These are phyloP conservation scores for Tolmerus cingulatus DNA, from an alignment of 2,888 invertebrate species.

Conservation along the genomic window DNA sequence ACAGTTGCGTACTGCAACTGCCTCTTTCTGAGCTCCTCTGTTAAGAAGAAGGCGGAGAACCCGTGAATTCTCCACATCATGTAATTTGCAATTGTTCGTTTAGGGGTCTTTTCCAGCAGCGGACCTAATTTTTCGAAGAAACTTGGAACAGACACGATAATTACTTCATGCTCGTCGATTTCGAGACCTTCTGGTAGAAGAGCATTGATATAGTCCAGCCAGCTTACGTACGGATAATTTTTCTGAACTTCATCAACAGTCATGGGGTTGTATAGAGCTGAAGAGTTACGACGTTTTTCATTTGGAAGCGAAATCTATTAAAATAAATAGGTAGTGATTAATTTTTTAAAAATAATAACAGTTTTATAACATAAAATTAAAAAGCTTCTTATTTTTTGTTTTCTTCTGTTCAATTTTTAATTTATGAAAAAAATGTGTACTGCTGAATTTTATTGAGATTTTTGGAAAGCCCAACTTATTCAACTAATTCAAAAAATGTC, in stretches of 20 bases:
- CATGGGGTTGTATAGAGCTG: conserved; percentile 91
- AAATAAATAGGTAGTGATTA: conserved; percentile 35
- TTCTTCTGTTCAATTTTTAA: no score
- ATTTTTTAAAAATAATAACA: background rate
- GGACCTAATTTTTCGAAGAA: conserved; percentile 78
- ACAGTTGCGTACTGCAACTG: conserved; percentile 83
- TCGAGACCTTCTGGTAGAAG: conserved; percentile 73
- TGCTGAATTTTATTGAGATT: background rate
- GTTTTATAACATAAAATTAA: background rate
- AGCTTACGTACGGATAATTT: conserved; percentile 71
- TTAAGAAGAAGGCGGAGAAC: conserved; percentile 81
- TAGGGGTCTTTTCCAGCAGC: conserved; percentile 67
- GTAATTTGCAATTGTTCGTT: conserved; percentile 83
- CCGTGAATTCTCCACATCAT: conserved; percentile 90
- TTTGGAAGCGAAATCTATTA: conserved; percentile 83
- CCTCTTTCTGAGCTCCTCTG: conserved; percentile 77
- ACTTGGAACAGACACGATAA: conserved; percentile 85
- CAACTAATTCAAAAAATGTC: conserved; percentile 56
- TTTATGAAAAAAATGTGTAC: background rate
- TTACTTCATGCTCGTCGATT: conserved; percentile 74
- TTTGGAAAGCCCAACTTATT: no score
- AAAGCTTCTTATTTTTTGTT: no score
- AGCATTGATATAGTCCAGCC: conserved; percentile 80
- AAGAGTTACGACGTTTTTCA: conserved; percentile 90
- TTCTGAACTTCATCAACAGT: conserved; percentile 78